A percentile compares a stretch with the other conserved stretches of the same genome.
Conservation (phyloP, 1,140 invertebrate species). For the Dysdera silvatica region DNA sequence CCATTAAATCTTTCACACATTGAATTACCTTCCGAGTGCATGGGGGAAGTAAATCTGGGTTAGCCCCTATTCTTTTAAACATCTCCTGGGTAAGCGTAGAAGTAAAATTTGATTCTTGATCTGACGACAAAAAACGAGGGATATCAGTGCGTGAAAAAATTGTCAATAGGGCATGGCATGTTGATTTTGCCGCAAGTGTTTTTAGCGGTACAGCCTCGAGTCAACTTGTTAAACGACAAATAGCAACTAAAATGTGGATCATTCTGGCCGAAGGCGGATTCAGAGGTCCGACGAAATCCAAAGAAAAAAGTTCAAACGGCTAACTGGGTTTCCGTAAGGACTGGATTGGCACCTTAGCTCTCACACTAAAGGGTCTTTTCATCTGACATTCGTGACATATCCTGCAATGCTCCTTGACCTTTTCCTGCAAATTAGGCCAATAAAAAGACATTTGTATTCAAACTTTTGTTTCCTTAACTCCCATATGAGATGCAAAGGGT, state of each 20-base stretch:
- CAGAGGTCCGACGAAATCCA: not conserved
- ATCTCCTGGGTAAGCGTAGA: not conserved
- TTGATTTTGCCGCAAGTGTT: not conserved
- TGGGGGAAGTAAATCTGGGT: not conserved
- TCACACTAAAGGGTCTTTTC: not conserved
- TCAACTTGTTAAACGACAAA: not conserved
- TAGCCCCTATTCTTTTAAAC: not conserved
- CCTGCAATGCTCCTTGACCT: too few species aligned
- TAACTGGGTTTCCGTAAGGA: not conserved
- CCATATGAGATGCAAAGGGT: not conserved
- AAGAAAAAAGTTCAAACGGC: not conserved
- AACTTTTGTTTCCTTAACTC: not conserved
- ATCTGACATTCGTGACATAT: too few species aligned
- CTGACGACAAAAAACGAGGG: not conserved
- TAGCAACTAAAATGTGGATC: not conserved
- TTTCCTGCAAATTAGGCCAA: too few species aligned
- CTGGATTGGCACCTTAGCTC: not conserved
- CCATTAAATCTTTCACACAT: not conserved
- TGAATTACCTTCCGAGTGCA: not conserved
- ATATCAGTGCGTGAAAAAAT: not conserved
- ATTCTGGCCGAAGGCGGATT: not conserved
- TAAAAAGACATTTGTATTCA: not conserved
- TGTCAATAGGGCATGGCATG: not conserved
- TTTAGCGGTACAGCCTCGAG: not conserved
- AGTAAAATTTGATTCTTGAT: slow-evolving; percentile 2